Conservation (phyloP, 2,888 invertebrate genomes). For the Camponotus fellah region DNA sequence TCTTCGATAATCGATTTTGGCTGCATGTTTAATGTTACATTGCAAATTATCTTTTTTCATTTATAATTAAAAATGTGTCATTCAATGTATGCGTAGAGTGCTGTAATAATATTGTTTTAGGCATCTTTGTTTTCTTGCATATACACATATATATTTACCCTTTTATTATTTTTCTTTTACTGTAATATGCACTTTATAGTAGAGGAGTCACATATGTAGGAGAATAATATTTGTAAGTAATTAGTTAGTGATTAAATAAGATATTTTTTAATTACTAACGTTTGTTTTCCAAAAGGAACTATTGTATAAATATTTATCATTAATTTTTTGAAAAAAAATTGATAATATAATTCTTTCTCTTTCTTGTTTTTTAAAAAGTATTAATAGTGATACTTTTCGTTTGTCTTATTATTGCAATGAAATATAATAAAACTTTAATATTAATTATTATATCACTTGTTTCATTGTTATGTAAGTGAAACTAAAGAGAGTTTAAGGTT, state of each 20-base stretch:
- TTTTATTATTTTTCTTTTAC: slow-evolving; percentile 50
- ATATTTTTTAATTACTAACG: slow-evolving; percentile 22
- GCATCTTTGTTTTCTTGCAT: slow-evolving; percentile 56
- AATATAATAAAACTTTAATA: slow-evolving; percentile 1
- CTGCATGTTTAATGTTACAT: slow-evolving; percentile 47
- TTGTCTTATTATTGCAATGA: neutral
- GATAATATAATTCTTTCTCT: neutral
- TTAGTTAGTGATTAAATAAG: slow-evolving; percentile 71
- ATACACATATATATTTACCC: slow-evolving; percentile 1
- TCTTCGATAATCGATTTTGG: slow-evolving; percentile 54
- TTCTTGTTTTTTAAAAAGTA: neutral
- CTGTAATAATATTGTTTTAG: slow-evolving; percentile 23
- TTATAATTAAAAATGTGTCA: neutral
- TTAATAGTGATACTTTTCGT: neutral
- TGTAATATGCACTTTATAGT: slow-evolving; percentile 62
- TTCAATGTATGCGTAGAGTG: slow-evolving; percentile 11
- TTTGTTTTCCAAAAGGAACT: neutral
- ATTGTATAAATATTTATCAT: slow-evolving; percentile 1
- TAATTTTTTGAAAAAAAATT: neutral
- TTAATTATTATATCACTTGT: slow-evolving; percentile 4
- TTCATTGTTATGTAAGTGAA: neutral
- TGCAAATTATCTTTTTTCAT: slow-evolving; percentile 11
- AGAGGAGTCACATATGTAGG: slow-evolving; percentile 64
- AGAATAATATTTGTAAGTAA: slow-evolving; percentile 71
- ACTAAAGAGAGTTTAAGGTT: neutral